Base-by-base conservation (phyloP, 2,113 vertebrate genomes). In the Neotragus pygmaeus region DNA sequence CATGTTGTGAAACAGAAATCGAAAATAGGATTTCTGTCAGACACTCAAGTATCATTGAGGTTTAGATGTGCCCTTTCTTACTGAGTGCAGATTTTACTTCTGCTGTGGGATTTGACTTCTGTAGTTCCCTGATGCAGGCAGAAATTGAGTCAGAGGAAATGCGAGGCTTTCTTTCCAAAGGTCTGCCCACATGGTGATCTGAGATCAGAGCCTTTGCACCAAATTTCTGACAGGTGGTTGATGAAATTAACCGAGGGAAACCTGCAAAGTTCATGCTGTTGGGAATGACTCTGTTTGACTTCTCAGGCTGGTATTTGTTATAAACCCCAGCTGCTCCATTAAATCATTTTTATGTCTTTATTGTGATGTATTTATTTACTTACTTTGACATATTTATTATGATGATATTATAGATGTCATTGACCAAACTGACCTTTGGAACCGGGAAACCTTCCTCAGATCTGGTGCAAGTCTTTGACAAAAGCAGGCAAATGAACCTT, bases 121-220 rank as follows among this genome's bases (percentile, higher is more conserved):
- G 6, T 36, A 10, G 60, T 30, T 66, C 39, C 30, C 53, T 28
- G 13, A 6, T 2, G 15, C 55, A n/a, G 81, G 75, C 28, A 49
- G 82, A 83, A 25, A 14, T 2, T 0, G 58, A 51, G 21, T 51
- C 57, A 10, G 53, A 53, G 36, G 86, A 43, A 39, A 49, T 3
- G 1, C 60, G 60, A 30, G 62, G 25, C 57, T 58, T 62, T 55
- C 49, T 78, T 82, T 75, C 28, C 33, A 7, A 6, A 27, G 43
- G 25, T 17, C 83, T 23, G 36, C 13, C 39, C 10, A 25, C 6
- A 0, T 0, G 12, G 47, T 14, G 36, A 19, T 43, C 60, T 90
- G 43, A 30, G 19, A 25, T 8, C 1, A 0, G 11, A 53, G 51
- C 25, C 85, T 49, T 53, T 3, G 5, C 1, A 7, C 7, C 43